phyloP scores from a whole-genome alignment of 2,888 invertebrate genomes.

The Oasisia sp. region DNA sequence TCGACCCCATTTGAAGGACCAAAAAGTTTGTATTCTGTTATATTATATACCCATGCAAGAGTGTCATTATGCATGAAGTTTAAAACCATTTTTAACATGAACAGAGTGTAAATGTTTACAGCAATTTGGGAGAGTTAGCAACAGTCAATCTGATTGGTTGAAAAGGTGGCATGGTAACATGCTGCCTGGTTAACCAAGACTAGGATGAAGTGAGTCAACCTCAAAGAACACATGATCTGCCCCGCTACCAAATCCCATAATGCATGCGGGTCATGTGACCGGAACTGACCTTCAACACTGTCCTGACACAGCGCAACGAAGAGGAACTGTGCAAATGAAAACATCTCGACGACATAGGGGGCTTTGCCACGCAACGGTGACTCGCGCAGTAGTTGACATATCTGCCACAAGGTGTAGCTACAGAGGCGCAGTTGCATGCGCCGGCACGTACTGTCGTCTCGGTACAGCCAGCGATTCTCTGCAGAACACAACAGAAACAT shows the following conservation, averaged over 20 bases:
- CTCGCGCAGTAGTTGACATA: not conserved
- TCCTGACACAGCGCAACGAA: not conserved
- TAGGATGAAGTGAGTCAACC: too few species aligned
- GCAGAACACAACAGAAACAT: not conserved
- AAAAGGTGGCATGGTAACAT: too few species aligned
- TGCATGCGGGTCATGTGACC: not conserved
- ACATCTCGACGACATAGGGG: not conserved
- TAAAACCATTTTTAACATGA: too few species aligned
- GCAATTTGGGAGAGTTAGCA: too few species aligned
- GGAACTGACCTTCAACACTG: not conserved
- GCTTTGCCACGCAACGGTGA: not conserved
- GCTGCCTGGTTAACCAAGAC: too few species aligned
- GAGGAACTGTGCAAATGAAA: not conserved
- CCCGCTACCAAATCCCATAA: not conserved
- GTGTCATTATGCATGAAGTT: too few species aligned
- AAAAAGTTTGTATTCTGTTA: too few species aligned
- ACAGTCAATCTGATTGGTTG: too few species aligned
- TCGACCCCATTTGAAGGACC: too few species aligned
- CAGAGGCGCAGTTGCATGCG: not conserved
- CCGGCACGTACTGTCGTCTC: not conserved
- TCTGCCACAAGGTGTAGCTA: not conserved
- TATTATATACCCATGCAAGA: too few species aligned
- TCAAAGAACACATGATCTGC: too few species aligned
- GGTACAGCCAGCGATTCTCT: not conserved
- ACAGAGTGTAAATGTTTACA: too few species aligned